phyloP scores from a whole-genome alignment of 2,113 vertebrate genomes.

The Empidonax traillii region DNA sequence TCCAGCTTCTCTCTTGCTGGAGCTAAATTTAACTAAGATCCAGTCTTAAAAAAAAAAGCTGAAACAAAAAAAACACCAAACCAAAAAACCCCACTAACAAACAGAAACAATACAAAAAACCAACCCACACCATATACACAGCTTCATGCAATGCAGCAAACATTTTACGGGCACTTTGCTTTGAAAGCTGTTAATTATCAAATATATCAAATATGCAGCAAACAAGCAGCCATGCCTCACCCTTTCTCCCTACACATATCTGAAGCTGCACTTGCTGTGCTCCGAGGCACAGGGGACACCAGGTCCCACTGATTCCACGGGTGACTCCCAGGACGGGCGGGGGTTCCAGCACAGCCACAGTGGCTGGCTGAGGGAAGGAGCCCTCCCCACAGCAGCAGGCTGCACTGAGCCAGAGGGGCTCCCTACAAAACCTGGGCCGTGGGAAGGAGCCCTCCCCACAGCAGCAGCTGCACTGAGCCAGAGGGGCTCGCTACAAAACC shows the following conservation, averaged over 20 bases:
- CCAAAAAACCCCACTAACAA: background rate
- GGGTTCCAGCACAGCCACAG: rapidly evolving
- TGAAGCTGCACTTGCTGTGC: background rate
- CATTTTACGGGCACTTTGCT: background rate
- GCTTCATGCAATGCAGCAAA: background rate
- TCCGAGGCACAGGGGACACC: rapidly evolving
- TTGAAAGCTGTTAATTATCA: background rate
- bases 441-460: too few species aligned
- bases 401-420: background rate
- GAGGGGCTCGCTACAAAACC: too few species aligned
- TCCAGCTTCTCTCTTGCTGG: conserved; percentile 43
- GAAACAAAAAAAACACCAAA: background rate
- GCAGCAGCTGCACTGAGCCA: too few species aligned
- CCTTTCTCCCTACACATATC: rapidly evolving
- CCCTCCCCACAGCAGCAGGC: background rate
- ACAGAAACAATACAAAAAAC: background rate
- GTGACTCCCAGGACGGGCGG: background rate
- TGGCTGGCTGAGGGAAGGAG: rapidly evolving
- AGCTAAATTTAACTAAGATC: conserved; percentile 26
- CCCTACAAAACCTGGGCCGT: background rate
- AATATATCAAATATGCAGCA: background rate
- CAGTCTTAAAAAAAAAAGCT: background rate
- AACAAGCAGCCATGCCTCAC: background rate
- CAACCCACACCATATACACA: rapidly evolving
- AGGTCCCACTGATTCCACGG: rapidly evolving